Evolutionary conservation across 2,888 invertebrate species (phyloP), one percentile per base, ranked within the genome.

Genomic region (Pedicia rivosa): DNA sequence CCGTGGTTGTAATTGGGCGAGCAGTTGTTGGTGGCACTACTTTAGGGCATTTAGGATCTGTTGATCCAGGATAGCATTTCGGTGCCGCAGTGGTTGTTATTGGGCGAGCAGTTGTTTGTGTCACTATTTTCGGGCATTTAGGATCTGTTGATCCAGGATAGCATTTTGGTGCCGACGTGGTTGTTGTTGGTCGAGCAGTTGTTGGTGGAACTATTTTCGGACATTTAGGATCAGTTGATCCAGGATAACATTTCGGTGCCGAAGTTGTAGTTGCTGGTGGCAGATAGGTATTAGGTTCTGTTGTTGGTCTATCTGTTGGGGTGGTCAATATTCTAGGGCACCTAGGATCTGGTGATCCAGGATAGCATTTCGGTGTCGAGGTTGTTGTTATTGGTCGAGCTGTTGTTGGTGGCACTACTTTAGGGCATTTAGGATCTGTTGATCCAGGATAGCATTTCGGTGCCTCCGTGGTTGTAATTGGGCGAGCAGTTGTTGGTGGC

Each of bases 301-400:
- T n/a, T n/a, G n/a, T 39, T 41, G 54, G 51, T 19, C 36, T 45
- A n/a, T n/a, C n/a, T n/a, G n/a, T n/a, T n/a, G n/a, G n/a, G n/a
- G n/a, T n/a, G n/a, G n/a, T n/a, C n/a, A n/a, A n/a, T n/a, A n/a
- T n/a, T n/a, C n/a, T n/a, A 22, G 56, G 53, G 35, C 57, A 59
- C 14, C 55, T 45, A 2, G 55, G 53, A 41, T 59, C 59, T 3
- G 32, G 37, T 7, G 52, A 52, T 9, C 58, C 60, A 1, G 32
- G 32, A 10, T 32, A 32, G 9, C 32, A 32, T 3, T 14, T 32
- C 20, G 32, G 13, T 14, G 14, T 5, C 17, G 10, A 12, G 3
- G 31, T 31, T 19, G 31, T 31, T 10, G 19, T n/a, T 12, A 31
- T 31, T 1, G 32, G 32, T 5, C 16, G 30, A n/a, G 12, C 17